Conservation (phyloP, 2,888 invertebrate species). For the Oxycera nigricornis region DNA sequence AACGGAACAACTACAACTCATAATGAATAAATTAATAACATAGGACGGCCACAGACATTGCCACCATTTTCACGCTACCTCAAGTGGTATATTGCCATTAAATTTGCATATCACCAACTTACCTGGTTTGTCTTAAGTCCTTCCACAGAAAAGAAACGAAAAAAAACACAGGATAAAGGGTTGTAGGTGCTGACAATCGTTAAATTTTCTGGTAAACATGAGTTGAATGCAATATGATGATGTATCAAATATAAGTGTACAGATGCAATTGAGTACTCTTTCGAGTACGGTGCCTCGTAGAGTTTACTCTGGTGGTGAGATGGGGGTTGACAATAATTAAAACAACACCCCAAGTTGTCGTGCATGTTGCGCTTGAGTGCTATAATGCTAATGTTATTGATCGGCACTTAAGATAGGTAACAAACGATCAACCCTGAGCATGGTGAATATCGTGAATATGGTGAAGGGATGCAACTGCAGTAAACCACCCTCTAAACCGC, state of each 20-base stretch:
- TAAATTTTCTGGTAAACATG: conserved; percentile 3
- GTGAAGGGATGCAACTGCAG: background rate
- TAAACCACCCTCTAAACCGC: conserved; percentile 30
- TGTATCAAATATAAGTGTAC: no score
- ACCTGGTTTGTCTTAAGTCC: background rate
- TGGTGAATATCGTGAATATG: background rate
- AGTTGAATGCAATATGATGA: no score
- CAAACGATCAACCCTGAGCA: background rate
- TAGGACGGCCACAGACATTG: background rate
- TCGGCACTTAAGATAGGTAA: conserved; percentile 30
- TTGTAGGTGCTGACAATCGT: conserved; percentile 36
- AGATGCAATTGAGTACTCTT: background rate
- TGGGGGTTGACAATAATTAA: conserved; percentile 31
- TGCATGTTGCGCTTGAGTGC: background rate
- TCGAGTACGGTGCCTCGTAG: background rate
- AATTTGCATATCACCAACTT: conserved; percentile 22
- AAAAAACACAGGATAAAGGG: conserved; percentile 7
- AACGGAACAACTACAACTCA: background rate
- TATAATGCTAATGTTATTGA: conserved; percentile 1
- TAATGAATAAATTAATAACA: conserved; percentile 36
- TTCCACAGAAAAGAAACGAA: background rate
- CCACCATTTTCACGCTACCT: conserved; percentile 20
- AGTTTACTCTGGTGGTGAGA: no score
- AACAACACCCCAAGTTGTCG: background rate
- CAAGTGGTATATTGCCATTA: conserved; percentile 1